Evolutionary conservation across 2,797 vertebrate genomes (phyloP), one percentile per base, ranked within the genome.

Genomic region (Neoniphon sammara): DNA sequence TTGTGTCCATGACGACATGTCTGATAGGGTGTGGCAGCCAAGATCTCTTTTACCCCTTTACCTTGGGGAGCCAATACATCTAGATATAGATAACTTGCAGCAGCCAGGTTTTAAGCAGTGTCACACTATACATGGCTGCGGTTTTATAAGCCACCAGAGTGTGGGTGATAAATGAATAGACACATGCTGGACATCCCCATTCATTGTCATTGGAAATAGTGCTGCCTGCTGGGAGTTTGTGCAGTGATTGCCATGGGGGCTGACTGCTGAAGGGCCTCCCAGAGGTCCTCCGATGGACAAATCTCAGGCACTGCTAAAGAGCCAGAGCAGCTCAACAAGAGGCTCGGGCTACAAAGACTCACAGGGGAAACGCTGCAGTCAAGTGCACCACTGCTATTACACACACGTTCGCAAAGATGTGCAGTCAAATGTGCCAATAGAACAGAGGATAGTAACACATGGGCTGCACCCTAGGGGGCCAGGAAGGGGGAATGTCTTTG

Each of bases 1-100:
- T 88, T 81, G 88, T 91, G 93, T 91, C 94, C 91, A 94, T 94
- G 94, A 93, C 93, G 90, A 92, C 93, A 94, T 93, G 93, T 93
- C 94, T 94, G 91, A 93, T 93, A 87, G 91, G 90, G 94, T 79
- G 95, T 95, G 94, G 94, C 82, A 87, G 73, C 80, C 66, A 62
- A 81, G 84, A 80, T 70, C 77, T 80, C 74, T 68, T 80, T 77
- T 58, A 21, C 65, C 68, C 70, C 17, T 60, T 53, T 55, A 81
- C 83, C 80, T 83, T 49, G 18, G 85, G 85, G 82, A 89, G 70
- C 73, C 77, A 34, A 72, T 80, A 54, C 58, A 78, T 87, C 73
- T 66, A 70, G 79, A 85, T 87, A 83, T 65, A 78, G 85, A 77
- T 85, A 80, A 68, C 70, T 70, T 78, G 65, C 63, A 79, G 75